phyloP scores from a whole-genome alignment of 2,797 vertebrate species.

The Hoplostethus mediterraneus region DNA sequence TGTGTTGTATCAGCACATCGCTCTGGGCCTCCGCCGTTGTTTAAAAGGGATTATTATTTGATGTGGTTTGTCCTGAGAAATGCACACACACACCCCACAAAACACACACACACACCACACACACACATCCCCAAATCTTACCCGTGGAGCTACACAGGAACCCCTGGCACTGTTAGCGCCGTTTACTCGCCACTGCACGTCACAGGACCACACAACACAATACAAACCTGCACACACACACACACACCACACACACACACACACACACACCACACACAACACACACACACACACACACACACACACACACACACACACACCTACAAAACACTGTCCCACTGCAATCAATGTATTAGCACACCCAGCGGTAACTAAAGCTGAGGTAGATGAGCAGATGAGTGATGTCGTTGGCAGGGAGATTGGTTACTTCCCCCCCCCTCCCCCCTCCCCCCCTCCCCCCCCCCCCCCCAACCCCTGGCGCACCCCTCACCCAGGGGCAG shows the following conservation, averaged over 20 bases:
- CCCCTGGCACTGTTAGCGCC: neutral
- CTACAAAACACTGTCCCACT: neutral
- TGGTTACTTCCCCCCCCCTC: slow-evolving; percentile 36
- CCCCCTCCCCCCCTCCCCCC: too few species aligned
- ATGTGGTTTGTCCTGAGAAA: slow-evolving; percentile 10
- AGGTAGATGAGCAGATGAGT: slow-evolving; percentile 61
- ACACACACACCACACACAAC: too few species aligned
- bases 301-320: neutral
- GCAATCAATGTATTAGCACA: slow-evolving; percentile 21
- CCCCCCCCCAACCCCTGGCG: too few species aligned
- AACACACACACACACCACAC: too few species aligned
- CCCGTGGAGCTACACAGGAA: neutral
- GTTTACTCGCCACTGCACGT: neutral
- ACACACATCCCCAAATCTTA: neutral
- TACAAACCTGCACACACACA: neutral
- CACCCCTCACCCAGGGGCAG: too few species aligned
- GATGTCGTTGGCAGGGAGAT: slow-evolving; percentile 53
- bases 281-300: too few species aligned
- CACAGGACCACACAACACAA: neutral
- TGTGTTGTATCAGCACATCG: slow-evolving; percentile 49
- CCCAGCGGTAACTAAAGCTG: slow-evolving; percentile 44
- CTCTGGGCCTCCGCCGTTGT: slow-evolving; percentile 24
- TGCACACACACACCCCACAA: neutral
- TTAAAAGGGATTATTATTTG: slow-evolving; percentile 9
- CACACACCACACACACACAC: too few species aligned